Conservation (phyloP, 2,113 vertebrate species). For the Amia ocellicauda region DNA sequence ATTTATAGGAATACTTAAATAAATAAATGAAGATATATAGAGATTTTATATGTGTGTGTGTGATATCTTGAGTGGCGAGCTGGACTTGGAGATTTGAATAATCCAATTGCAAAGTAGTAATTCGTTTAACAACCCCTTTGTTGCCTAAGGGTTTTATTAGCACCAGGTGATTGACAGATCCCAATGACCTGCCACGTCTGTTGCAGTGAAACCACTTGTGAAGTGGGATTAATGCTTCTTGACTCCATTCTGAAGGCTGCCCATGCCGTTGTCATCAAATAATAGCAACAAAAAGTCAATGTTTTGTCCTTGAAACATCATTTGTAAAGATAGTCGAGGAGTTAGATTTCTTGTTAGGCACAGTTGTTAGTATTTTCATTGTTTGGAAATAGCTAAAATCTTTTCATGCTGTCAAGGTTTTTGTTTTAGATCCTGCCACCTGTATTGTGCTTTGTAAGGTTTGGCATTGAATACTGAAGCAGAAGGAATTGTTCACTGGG, state of each 20-base stretch:
- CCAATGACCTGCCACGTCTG: neutral
- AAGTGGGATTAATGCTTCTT: slow-evolving; percentile 29
- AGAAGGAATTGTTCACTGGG: too few relatives aligned
- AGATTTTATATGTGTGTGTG: neutral
- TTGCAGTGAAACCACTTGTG: slow-evolving; percentile 15
- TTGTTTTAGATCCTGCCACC: too few relatives aligned
- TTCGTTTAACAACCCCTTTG: slow-evolving; percentile 24
- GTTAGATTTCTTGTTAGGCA: neutral
- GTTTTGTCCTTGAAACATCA: slow-evolving; percentile 12
- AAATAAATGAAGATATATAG: too few relatives aligned
- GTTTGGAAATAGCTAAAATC: neutral
- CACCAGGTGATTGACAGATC: slow-evolving; percentile 26
- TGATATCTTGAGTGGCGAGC: neutral
- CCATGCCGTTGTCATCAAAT: slow-evolving; percentile 28
- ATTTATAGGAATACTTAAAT: too few relatives aligned
- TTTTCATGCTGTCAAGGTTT: too few relatives aligned
- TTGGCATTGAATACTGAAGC: too few relatives aligned
- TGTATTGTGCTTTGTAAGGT: too few relatives aligned
- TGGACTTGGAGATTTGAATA: neutral
- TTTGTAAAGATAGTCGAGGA: neutral
- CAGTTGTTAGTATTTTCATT: neutral
- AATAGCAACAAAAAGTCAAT: slow-evolving; percentile 10
- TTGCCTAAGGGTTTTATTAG: slow-evolving; percentile 16
- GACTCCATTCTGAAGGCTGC: slow-evolving; percentile 29
- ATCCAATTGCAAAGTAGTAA: neutral